Evolutionary conservation across 2,888 invertebrate species (phyloP).

Genomic region (Philereme transversata): DNA sequence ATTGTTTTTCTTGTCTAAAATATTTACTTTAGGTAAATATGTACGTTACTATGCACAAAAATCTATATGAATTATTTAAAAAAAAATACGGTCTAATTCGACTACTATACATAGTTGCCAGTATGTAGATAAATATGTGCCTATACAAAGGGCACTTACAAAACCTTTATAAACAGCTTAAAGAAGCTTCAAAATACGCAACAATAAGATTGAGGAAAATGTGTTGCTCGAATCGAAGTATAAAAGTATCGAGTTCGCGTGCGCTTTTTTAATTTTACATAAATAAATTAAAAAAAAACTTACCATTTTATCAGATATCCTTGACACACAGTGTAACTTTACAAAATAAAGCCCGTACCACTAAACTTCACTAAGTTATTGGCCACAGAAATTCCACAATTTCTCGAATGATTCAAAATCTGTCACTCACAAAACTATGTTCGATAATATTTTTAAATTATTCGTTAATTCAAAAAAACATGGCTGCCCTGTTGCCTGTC

Average conservation of each 20-base stretch:
- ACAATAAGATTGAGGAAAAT: background rate
- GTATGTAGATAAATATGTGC: too few species aligned
- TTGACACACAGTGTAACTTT: conserved; percentile 45
- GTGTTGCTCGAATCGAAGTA: background rate
- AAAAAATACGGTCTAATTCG: too few species aligned
- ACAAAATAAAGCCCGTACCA: conserved; percentile 48
- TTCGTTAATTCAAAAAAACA: conserved; percentile 35
- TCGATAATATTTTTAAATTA: conserved; percentile 31
- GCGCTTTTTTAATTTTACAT: conserved; percentile 1
- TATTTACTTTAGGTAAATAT: background rate
- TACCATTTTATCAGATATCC: conserved; percentile 68
- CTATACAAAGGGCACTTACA: too few species aligned
- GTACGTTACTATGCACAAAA: too few species aligned
- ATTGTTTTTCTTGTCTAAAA: too few species aligned
- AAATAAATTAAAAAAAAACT: conserved; percentile 40
- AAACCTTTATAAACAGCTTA: too few species aligned
- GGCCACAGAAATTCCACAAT: conserved; percentile 46
- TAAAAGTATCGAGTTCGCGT: background rate
- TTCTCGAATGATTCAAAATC: conserved; percentile 39
- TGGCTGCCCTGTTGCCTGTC: conserved; percentile 74
- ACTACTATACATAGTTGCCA: too few species aligned
- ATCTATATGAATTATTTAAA: too few species aligned
- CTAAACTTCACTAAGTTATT: conserved; percentile 47
- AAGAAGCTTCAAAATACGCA: too few species aligned
- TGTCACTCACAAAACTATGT: conserved; percentile 50